Base-by-base conservation (phyloP, 30 jellyfish, hydroid and myxozoan species). In the Haliclystus octoradiatus region DNA sequence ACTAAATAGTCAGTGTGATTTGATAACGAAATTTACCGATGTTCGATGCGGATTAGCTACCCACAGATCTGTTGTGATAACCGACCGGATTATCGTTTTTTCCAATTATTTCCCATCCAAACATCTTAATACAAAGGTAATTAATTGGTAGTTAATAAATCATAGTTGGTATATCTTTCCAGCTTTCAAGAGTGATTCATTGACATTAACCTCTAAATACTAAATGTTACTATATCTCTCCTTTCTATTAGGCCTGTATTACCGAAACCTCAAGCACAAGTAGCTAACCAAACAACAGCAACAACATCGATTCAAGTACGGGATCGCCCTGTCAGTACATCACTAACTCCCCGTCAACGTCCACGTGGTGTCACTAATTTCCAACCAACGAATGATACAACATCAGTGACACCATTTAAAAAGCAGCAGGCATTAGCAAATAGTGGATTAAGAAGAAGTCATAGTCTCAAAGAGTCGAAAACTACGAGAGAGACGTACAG, bases 281-380 rank as follows among this genome's bases (percentile, higher is more conserved):
- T 51, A 70, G 71, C 57, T 40, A 19, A 5, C 57, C 57, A 40
- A 19, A 9, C 9, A 19, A 9, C 73, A 3, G 83, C 31, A 24
- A 14, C 28, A 22, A 81, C 92, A n/a, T 62, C 93, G 13, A 83
- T 53, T 27, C 75, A 78, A 22, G 68, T 82, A 13, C 51, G 94
- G 19, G 94, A 74, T 0, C 80, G 84, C 27, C 98, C 98, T 1
- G 95, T 89, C 28, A 77, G 93, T 14, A 89, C 98, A 3, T 81
- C 95, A 7, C 63, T 89, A 35, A 91, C 98, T 3, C 98, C 98
- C n/a, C 74, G 98, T 33, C 94, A 80, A 71, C 83, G 98, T 35
- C 98, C 98, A 49, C 81, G 76, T 62, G 98, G 98, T 0, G 88
- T 83, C 49, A 80, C 82, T 30, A 70, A 82, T 40, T 69, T 82